A percentile compares a stretch with the other conserved stretches of the same genome.
Conservation (phyloP, 2,888 invertebrate genomes). For the Nemotelus pantherinus region DNA sequence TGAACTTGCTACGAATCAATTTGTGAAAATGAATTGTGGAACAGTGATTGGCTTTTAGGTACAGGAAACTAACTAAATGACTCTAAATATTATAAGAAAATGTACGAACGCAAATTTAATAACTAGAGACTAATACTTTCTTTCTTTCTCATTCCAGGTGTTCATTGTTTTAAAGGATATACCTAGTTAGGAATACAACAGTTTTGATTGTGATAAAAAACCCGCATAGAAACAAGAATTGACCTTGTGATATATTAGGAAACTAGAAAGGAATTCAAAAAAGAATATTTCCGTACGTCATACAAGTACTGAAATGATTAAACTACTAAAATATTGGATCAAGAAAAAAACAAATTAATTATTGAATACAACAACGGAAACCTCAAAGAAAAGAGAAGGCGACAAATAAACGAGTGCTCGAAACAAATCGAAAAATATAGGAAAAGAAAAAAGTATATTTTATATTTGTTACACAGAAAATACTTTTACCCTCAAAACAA, state of each 20-base stretch:
- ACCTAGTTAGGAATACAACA: slow-evolving; percentile 20
- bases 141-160: slow-evolving; percentile 28
- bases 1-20: no score
- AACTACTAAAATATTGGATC: not conserved
- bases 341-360: no score
- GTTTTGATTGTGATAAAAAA: slow-evolving; percentile 30
- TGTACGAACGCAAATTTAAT: no score
- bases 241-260: slow-evolving; percentile 28
- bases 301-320: not conserved
- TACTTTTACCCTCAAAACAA: no score
- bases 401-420: slow-evolving; percentile 1
- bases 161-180: slow-evolving; percentile 14
- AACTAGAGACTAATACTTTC: no score
- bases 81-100: no score
- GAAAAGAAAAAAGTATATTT: no score
- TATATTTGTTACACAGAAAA: no score
- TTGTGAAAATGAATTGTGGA: no score
- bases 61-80: no score
- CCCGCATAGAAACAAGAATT: not conserved
- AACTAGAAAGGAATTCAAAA: slow-evolving; percentile 10
- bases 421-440: not conserved
- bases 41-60: no score
- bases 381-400: not conserved
- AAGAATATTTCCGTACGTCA: not conserved
- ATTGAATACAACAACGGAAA: not conserved